Evolutionary conservation across 2,888 invertebrate genomes (phyloP).

Genomic region (Orchesella flavescens): DNA sequence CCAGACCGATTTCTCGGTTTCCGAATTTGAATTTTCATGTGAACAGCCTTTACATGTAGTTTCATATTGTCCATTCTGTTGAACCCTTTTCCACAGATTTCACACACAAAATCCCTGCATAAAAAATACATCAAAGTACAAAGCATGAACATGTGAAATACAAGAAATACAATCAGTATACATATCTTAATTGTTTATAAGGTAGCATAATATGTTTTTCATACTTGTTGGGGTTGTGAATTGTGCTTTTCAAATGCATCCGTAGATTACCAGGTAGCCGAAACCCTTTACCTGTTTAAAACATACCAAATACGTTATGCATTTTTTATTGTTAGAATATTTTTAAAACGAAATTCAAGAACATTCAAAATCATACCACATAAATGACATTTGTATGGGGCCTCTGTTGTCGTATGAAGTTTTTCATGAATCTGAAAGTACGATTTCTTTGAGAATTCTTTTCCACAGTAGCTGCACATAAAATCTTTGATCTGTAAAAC

Average conservation of each 20-base stretch:
- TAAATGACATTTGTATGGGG: conserved; percentile 52
- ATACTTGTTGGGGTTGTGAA: conserved; percentile 38
- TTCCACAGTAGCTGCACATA: conserved; percentile 51
- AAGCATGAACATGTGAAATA: no score
- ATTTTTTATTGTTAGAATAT: no score
- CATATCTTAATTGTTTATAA: no score
- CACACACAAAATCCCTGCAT: conserved; percentile 35
- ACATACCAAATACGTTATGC: neutral
- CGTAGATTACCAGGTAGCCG: conserved; percentile 42
- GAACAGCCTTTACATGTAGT: conserved; percentile 42
- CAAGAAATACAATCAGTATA: no score
- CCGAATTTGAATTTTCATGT: conserved; percentile 34
- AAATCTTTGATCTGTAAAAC: conserved; percentile 23
- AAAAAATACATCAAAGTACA: conserved; percentile 7
- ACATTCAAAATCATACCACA: conserved; percentile 33
- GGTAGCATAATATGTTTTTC: no score
- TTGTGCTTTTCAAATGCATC: conserved; percentile 41
- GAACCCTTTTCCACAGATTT: conserved; percentile 41
- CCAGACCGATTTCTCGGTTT: conserved; percentile 13
- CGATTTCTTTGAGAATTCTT: conserved; percentile 30
- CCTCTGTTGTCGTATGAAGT: conserved; percentile 39
- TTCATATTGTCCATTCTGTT: conserved; percentile 44
- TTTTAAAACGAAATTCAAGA: no score
- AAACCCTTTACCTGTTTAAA: conserved; percentile 27
- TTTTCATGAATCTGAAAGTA: conserved; percentile 42